A percentile compares a stretch with the other conserved stretches of the same genome.
These are phyloP conservation scores for Brenthis daphne DNA, from an alignment of 2,888 invertebrate genomes.

Conservation along the genomic window DNA sequence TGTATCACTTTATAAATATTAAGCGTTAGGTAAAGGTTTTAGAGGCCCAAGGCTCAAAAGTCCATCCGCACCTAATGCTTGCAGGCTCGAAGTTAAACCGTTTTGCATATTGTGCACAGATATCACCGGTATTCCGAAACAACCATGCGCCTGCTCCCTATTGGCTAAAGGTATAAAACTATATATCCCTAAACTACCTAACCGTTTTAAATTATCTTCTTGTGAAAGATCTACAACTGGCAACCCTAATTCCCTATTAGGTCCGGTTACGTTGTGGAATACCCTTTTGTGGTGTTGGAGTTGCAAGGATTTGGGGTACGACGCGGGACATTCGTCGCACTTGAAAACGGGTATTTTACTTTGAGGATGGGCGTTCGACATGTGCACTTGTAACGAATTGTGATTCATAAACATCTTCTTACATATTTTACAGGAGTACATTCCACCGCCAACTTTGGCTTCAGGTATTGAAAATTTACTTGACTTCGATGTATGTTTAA, in stretches of 20 bases:
- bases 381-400: conserved; percentile 64
- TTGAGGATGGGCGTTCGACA: conserved; percentile 68
- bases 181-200: conserved; percentile 86
- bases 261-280: conserved; percentile 72
- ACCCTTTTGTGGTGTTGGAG: conserved; percentile 82
- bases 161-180: conserved; percentile 89
- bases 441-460: conserved; percentile 68
- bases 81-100: conserved; percentile 79
- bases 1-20: conserved; percentile 37
- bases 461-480: conserved; percentile 73
- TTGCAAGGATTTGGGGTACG: conserved; percentile 87
- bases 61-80: conserved; percentile 86
- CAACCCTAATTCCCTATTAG: conserved; percentile 84
- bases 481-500: conserved; percentile 76
- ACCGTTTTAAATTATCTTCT: conserved; percentile 84
- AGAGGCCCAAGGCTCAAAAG: conserved; percentile 88
- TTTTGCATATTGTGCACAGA: conserved; percentile 85
- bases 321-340: conserved; percentile 87
- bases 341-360: conserved; percentile 74
- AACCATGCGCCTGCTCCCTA: conserved; percentile 82
- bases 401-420: conserved; percentile 74
- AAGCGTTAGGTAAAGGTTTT: conserved; percentile 80
- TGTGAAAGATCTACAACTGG: conserved; percentile 88
- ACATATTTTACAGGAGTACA: conserved; percentile 71
- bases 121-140: conserved; percentile 87